Conservation (phyloP, 2,797 vertebrate genomes). For the Megalops cyprinoides region DNA sequence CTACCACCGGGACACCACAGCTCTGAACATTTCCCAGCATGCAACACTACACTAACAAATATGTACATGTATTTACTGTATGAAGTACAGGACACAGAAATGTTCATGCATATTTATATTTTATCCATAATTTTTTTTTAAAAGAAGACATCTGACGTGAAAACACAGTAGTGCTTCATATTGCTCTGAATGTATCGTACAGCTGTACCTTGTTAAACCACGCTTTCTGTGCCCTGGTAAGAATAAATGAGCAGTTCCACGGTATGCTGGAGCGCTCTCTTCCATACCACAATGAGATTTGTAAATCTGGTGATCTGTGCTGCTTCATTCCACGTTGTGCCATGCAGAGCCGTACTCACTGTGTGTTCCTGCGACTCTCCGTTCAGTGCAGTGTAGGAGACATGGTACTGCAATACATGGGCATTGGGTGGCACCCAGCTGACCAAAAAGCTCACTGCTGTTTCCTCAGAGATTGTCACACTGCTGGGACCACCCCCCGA, state of each 20-base stretch:
- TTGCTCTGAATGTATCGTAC: not conserved
- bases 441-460: constrained; percentile 78
- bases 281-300: too few relatives aligned
- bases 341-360: constrained; percentile 66
- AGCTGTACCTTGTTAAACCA: not conserved
- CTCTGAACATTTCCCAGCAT: not conserved
- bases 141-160: not conserved
- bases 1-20: constrained; percentile 56
- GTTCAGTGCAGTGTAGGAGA: constrained; percentile 75
- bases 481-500: constrained; percentile 79
- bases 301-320: not conserved
- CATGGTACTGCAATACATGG: constrained; percentile 82
- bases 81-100: too few relatives aligned
- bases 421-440: constrained; percentile 83
- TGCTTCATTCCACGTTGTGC: too few relatives aligned
- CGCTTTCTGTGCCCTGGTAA: not conserved
- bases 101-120: not conserved
- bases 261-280: too few relatives aligned
- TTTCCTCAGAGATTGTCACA: constrained; percentile 80
- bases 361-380: constrained; percentile 74
- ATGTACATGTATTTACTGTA: too few relatives aligned
- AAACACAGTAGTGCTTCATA: not conserved
- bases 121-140: not conserved
- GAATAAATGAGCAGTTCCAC: too few relatives aligned
- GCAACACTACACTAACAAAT: too few relatives aligned